Evolutionary conservation across 1,140 invertebrate genomes (phyloP), one percentile per base, ranked within the genome.

Genomic region (Brachystomella parvula): DNA sequence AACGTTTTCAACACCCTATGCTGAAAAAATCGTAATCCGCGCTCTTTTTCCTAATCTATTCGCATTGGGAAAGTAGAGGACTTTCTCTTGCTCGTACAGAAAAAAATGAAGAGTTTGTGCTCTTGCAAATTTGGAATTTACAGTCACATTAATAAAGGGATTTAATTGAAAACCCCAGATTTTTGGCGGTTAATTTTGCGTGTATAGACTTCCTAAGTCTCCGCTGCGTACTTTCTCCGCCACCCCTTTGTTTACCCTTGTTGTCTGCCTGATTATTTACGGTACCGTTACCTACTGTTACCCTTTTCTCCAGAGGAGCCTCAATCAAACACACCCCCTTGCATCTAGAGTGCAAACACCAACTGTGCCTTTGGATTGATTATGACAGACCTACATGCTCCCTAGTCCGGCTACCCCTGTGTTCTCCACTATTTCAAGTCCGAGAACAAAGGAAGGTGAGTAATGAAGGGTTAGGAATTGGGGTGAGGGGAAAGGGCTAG

Each of bases 361-460:
- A 15, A 53, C 49, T 53, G 49, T 53, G 49, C 6, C 6, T 24
- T 19, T 53, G 49, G 49, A 53, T 53, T 53, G 49, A 53, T 53
- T 53, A 53, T 53, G 49, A 53, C 49, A 53, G 49, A 53, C 24
- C 49, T 26, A 53, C 24, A 26, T 6, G 49, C 12, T 53, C 21
- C 49, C 49, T 24, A 49, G 29, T 32, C 49, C 21, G 31, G 49
- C 29, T 47, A 19, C 63, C 57, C 47, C 57, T 59, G 26, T 26
- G 49, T 19, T 29, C 47, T 44, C 59, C 59, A 33, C 39, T 61
- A 44, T 57, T 26, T 53, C 15, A 53, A 53, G 15, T 44, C n/a
- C n/a, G n/a, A n/a, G n/a, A n/a, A n/a, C n/a, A n/a, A 30, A 60
- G 39, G 39, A 26, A 26, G 59, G 47, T 35, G 32, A 63, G 53